These are phyloP conservation scores for Atlantisia rogersi DNA, from an alignment of 2,113 vertebrate genomes.

Conservation along the genomic window DNA sequence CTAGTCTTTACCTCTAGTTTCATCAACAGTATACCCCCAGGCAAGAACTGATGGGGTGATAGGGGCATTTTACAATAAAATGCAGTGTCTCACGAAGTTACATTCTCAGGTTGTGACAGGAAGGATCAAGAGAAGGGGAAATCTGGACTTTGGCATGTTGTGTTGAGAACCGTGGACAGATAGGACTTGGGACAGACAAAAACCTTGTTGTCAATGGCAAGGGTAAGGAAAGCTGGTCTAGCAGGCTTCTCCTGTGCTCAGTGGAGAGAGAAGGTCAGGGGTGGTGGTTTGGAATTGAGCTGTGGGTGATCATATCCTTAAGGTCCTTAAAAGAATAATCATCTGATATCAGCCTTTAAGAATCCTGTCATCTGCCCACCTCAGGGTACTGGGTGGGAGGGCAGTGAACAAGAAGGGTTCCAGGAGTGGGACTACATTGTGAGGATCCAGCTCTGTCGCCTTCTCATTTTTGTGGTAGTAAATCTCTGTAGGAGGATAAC, in stretches of 20 bases:
- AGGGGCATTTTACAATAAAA: background rate
- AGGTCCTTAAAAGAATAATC: background rate
- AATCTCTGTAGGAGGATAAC: background rate
- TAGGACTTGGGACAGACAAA: background rate
- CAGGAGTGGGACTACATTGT: background rate
- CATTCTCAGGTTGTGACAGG: background rate
- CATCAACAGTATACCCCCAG: background rate
- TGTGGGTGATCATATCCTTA: background rate
- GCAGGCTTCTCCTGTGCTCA: background rate
- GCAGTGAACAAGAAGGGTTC: background rate
- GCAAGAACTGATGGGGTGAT: background rate
- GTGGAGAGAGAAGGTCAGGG: background rate
- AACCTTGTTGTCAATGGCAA: background rate
- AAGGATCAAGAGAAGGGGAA: background rate
- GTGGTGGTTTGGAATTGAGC: background rate
- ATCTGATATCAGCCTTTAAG: background rate
- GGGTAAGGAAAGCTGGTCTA: background rate
- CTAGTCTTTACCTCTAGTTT: background rate
- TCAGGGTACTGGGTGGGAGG: background rate
- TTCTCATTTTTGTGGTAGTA: accelerated
- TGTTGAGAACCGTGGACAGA: background rate
- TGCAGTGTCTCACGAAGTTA: background rate
- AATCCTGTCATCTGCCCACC: background rate
- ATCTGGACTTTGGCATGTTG: background rate
- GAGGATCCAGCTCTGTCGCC: background rate